Percentiles rank a stretch among this genome's conserved stretches.
Evolutionary conservation across 2,888 invertebrate genomes (phyloP).

Genomic region (Cryptus viduatorius): DNA sequence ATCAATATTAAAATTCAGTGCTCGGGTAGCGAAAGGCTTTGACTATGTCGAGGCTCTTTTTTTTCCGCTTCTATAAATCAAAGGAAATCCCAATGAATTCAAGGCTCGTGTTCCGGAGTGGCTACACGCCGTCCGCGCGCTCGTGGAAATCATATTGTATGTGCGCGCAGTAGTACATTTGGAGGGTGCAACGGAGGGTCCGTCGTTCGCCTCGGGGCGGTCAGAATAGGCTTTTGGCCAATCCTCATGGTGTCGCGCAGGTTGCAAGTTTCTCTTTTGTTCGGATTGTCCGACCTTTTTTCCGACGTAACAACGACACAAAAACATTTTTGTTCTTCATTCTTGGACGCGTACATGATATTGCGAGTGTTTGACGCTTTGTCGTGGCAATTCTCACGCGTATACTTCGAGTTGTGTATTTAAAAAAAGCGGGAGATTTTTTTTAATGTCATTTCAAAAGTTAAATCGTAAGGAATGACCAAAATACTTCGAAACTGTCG

Average conservation of each 20-base stretch:
- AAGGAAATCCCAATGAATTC: slow-evolving; percentile 41
- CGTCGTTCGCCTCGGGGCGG: slow-evolving; percentile 5
- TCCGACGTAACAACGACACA: background rate
- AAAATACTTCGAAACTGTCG: no score
- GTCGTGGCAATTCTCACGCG: background rate
- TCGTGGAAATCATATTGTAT: slow-evolving; percentile 32
- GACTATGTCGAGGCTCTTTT: slow-evolving; percentile 9
- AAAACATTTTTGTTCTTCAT: background rate
- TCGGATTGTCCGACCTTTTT: background rate
- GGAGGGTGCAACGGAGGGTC: background rate
- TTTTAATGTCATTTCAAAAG: no score
- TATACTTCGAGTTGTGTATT: no score
- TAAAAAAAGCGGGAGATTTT: no score
- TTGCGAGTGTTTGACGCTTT: background rate
- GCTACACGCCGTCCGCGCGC: slow-evolving; percentile 27
- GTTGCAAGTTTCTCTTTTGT: slow-evolving; percentile 14
- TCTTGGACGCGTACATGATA: background rate
- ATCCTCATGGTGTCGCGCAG: background rate
- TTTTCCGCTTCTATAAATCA: slow-evolving; percentile 38
- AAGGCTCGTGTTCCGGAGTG: slow-evolving; percentile 18
- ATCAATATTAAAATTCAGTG: slow-evolving; percentile 37
- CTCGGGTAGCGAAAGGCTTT: slow-evolving; percentile 1
- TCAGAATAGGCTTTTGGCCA: slow-evolving; percentile 10
- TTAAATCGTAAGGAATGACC: no score
- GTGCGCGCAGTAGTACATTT: slow-evolving; percentile 1